A percentile compares a stretch with the other conserved stretches of the same genome.
phyloP scores from a whole-genome alignment of 1,140 invertebrate genomes.

The Heterodera carotae region DNA sequence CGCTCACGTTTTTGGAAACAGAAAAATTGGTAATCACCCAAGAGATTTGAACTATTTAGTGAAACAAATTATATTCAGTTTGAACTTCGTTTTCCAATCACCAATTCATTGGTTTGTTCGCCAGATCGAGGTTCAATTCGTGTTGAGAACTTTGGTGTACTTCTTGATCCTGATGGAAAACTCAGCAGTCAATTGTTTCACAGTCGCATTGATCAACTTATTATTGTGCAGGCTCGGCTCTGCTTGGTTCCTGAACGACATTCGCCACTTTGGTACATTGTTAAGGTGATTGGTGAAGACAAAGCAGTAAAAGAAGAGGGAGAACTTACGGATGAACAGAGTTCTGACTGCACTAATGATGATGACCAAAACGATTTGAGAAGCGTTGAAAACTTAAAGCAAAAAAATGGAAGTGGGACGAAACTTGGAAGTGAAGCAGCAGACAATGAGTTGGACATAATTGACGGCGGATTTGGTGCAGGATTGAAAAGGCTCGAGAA shows the following conservation, averaged over 20 bases:
- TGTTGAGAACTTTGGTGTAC: background rate
- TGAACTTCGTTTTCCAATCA: background rate
- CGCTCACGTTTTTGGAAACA: background rate
- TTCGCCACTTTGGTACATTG: constrained; percentile 1
- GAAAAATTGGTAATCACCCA: background rate
- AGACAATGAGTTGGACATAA: background rate
- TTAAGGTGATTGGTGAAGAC: background rate
- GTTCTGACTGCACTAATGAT: background rate
- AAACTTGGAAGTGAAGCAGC: background rate
- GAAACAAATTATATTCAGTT: constrained; percentile 6
- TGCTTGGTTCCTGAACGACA: constrained; percentile 8
- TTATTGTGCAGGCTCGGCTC: background rate
- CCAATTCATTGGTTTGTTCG: background rate
- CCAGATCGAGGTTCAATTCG: background rate
- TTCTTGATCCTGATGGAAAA: constrained; percentile 7
- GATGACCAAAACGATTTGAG: background rate
- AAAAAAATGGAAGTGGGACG: background rate
- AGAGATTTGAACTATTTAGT: background rate
- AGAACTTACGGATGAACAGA: background rate
- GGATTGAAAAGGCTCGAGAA: background rate
- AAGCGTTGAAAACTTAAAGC: background rate
- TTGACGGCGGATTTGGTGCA: background rate
- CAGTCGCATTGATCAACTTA: background rate
- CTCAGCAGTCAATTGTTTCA: background rate
- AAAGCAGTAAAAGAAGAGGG: background rate